Percentiles rank a stretch among this genome's conserved stretches.
These are phyloP conservation scores for Smutsia gigantea DNA, from an alignment of 2,797 vertebrate species.

Conservation along the genomic window DNA sequence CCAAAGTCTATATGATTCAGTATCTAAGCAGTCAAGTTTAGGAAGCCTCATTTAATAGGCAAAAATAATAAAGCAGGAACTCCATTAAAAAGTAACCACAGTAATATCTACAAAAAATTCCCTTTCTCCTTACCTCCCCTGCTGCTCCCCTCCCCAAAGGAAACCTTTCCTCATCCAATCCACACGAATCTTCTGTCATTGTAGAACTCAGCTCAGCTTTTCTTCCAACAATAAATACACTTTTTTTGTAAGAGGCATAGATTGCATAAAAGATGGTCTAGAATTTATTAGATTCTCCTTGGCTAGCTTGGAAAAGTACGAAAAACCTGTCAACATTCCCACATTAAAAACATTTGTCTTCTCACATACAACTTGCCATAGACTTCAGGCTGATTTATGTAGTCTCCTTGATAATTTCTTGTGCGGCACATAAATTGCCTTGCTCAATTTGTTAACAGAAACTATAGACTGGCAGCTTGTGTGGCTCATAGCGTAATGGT, in stretches of 20 bases:
- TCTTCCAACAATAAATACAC: background rate
- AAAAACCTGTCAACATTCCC: background rate
- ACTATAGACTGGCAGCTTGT: background rate
- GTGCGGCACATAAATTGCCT: background rate
- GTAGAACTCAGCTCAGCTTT: background rate
- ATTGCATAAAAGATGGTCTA: background rate
- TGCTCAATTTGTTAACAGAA: constrained; percentile 44
- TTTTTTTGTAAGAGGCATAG: background rate
- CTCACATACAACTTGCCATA: background rate
- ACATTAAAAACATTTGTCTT: constrained; percentile 44
- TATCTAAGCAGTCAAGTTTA: background rate
- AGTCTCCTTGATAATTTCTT: constrained; percentile 30
- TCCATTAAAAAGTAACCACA: background rate
- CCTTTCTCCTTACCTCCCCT: background rate
- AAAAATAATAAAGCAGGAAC: background rate
- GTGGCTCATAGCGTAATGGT: background rate
- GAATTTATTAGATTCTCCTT: constrained; percentile 11
- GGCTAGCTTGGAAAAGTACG: background rate
- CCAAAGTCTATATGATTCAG: background rate
- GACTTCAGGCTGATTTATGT: constrained; percentile 56
- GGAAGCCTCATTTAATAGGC: background rate
- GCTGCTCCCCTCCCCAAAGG: too few species aligned
- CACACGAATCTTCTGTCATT: background rate
- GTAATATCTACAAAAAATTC: background rate
- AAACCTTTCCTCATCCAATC: background rate